phyloP scores from a whole-genome alignment of 2,797 vertebrate genomes.

The Anguilla megastoma region DNA sequence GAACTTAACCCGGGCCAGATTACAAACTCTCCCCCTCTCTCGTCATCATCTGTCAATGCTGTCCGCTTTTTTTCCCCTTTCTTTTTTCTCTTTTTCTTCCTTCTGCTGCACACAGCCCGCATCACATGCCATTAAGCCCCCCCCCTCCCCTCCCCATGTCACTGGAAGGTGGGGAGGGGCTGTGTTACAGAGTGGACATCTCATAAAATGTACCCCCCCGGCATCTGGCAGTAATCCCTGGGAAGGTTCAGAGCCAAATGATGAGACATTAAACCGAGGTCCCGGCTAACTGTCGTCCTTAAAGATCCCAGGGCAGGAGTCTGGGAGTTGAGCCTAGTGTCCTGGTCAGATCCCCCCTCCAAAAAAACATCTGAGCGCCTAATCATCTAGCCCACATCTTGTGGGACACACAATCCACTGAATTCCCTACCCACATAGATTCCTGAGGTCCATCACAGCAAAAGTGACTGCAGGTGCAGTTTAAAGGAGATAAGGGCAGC shows the following conservation, averaged over 20 bases:
- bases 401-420: not conserved
- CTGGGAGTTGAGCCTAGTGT: not conserved
- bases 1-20: slow-evolving; percentile 32
- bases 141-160: slow-evolving; percentile 26
- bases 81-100: slow-evolving; percentile 43
- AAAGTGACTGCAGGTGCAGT: not conserved
- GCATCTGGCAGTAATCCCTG: no score
- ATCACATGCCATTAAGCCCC: slow-evolving; percentile 47
- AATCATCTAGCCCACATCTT: not conserved
- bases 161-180: not conserved
- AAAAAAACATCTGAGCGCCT: not conserved
- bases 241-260: not conserved
- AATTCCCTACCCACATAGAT: not conserved
- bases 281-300: not conserved
- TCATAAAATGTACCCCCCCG: no score
- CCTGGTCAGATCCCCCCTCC: not conserved
- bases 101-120: slow-evolving; percentile 33
- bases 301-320: not conserved
- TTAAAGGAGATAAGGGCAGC: no score
- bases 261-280: not conserved
- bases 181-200: no score
- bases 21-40: slow-evolving; percentile 23
- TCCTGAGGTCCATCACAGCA: not conserved
- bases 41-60: slow-evolving; percentile 37
- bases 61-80: slow-evolving; percentile 31